A percentile compares a stretch with the other conserved stretches of the same genome.
These are phyloP conservation scores for Marcusenius ussheri DNA, from an alignment of 2,113 vertebrate genomes.

Conservation along the genomic window DNA sequence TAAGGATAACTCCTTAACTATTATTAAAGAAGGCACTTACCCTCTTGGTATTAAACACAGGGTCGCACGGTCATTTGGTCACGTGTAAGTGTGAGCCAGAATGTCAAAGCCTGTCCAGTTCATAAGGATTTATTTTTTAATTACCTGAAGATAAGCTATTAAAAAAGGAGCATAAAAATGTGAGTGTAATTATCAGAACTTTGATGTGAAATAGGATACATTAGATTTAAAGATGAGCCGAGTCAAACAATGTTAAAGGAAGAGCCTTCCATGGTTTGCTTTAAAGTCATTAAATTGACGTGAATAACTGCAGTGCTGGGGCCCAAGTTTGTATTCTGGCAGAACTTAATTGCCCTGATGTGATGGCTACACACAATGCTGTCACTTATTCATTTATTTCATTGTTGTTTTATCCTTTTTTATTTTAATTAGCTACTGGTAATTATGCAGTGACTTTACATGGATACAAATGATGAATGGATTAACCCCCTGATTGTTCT, in stretches of 20 bases:
- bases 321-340: constrained; percentile 59
- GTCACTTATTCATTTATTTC: constrained; percentile 50
- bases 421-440: constrained; percentile 2
- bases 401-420: constrained; percentile 20
- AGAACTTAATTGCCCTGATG: constrained; percentile 66
- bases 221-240: constrained; percentile 65
- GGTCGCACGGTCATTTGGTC: neutral
- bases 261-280: constrained; percentile 64
- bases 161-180: constrained; percentile 47
- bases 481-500: neutral
- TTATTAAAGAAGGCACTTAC: neutral
- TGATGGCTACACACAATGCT: constrained; percentile 52
- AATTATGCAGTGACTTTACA: neutral
- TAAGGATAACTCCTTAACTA: neutral
- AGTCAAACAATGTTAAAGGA: constrained; percentile 60
- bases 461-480: neutral
- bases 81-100: neutral
- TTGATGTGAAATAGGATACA: constrained; percentile 66
- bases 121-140: constrained; percentile 33
- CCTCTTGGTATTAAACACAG: neutral
- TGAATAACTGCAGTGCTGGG: constrained; percentile 69
- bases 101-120: constrained; percentile 6
- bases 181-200: constrained; percentile 50
- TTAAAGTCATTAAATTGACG: constrained; percentile 71
- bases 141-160: constrained; percentile 52